Percentiles rank a stretch among this genome's conserved stretches.
phyloP scores from a whole-genome alignment of 2,113 vertebrate genomes.

The Poecilia latipinna region DNA sequence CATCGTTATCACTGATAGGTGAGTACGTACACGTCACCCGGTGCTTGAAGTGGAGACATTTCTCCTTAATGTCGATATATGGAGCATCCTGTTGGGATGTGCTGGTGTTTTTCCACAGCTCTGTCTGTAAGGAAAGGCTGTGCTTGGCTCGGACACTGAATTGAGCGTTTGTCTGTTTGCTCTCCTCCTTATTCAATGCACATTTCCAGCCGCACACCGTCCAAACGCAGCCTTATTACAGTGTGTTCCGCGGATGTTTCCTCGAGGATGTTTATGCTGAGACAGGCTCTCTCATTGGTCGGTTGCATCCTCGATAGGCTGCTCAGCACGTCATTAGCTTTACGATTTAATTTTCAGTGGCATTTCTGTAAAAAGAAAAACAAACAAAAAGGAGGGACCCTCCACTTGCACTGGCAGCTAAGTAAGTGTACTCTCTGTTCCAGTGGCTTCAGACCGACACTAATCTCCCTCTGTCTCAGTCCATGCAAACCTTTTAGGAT shows the following conservation, averaged over 20 bases:
- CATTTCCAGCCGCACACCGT: background rate
- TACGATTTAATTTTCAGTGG: slow-evolving; percentile 24
- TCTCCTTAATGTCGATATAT: background rate
- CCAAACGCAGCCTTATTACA: background rate
- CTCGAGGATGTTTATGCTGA: slow-evolving; percentile 17
- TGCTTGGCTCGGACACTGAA: slow-evolving; percentile 34
- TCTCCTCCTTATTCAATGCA: background rate
- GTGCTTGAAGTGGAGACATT: background rate
- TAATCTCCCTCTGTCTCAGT: slow-evolving; percentile 20
- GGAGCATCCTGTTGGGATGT: background rate
- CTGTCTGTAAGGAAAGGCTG: slow-evolving; percentile 33
- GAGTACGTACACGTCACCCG: slow-evolving; percentile 22
- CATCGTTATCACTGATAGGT: slow-evolving; percentile 46
- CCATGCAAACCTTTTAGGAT: slow-evolving; percentile 7
- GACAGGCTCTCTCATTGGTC: slow-evolving; percentile 2
- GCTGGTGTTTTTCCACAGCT: slow-evolving; percentile 26
- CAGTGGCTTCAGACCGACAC: slow-evolving; percentile 30
- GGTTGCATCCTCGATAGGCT: slow-evolving; percentile 9
- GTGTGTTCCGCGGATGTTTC: background rate
- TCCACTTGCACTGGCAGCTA: slow-evolving; percentile 12
- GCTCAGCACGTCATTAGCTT: slow-evolving; percentile 33
- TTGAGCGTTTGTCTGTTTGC: slow-evolving; percentile 30
- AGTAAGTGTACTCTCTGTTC: slow-evolving; percentile 35
- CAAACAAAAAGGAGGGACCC: background rate
- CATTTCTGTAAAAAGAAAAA: background rate